These are phyloP conservation scores for Halcyon malimbica DNA, from an alignment of 2,113 vertebrate species.

Conservation along the genomic window DNA sequence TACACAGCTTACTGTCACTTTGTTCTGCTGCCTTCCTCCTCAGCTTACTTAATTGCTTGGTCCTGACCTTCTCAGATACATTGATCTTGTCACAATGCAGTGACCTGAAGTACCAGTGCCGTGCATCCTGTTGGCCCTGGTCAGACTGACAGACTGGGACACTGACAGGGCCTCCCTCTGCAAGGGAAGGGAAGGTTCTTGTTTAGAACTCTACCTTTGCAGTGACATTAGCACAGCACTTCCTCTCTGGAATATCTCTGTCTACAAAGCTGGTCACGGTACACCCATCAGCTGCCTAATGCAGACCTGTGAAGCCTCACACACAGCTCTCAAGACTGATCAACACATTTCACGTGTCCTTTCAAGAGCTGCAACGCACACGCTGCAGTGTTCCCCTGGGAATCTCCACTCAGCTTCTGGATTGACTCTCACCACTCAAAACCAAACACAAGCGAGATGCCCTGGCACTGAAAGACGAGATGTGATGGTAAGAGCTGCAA, in stretches of 20 bases:
- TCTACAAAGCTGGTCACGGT: not conserved
- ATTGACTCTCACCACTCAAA: not conserved
- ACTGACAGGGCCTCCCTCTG: no score
- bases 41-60: not conserved
- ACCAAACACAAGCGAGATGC: not conserved
- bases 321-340: not conserved
- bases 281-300: not conserved
- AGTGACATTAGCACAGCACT: not conserved
- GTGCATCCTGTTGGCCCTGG: no score
- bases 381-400: not conserved
- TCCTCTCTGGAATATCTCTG: not conserved
- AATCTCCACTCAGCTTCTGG: not conserved
- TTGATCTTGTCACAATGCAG: not conserved
- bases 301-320: not conserved
- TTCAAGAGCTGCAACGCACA: not conserved
- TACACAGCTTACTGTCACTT: not conserved
- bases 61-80: not conserved
- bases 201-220: not conserved
- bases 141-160: not conserved
- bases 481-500: not conserved
- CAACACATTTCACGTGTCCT: not conserved
- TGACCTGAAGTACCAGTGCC: not conserved
- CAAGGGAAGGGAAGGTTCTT: not conserved
- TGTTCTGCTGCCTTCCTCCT: not conserved
- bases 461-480: not conserved